Evolutionary conservation across 2,797 vertebrate species (phyloP), one percentile per base, ranked within the genome.

Genomic region (Odontamblyopus rebecca): DNA sequence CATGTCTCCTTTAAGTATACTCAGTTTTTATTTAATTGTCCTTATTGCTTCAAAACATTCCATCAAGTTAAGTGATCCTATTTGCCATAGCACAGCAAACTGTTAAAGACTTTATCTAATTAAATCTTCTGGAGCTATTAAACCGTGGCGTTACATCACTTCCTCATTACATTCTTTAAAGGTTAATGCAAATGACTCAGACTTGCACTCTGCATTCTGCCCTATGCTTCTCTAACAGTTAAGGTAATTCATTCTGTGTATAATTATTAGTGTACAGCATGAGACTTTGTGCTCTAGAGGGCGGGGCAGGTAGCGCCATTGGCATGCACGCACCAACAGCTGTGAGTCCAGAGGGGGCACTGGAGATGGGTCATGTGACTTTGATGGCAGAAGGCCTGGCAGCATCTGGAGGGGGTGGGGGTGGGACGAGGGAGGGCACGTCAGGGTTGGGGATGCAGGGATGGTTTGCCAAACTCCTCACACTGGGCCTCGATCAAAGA

Each of bases 401-500:
- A 81, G 67, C 86, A 91, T 85, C 82, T 88, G 86, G 77, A 59
- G 69, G 18, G 3, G 30, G 19, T n/a, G 30, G 19, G 7, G 30
- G 30, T 23, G 23, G 23, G 23, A 23, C 23, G 23, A 23, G 23
- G 23, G 23, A 1, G 23, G 23, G 23, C 23, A 23, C 23, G 23
- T 23, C 23, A 23, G 23, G 23, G 23, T 23, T 23, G 23, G 23
- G 23, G 23, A 1, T 23, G 60, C 69, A 82, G 71, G 79, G 85
- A 88, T 78, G 77, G 68, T 50, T 76, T 16, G 79, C 81, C 90
- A 88, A 76, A 84, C 69, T 72, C 81, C 63, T 73, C 77, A 76
- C 68, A 78, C 67, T 76, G 86, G 81, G 69, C 75, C 72, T 7
- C 82, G 89, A 92, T 90, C 85, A 92, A 90, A 91, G 88, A 82